A percentile compares a stretch with the other conserved stretches of the same genome.
These are phyloP conservation scores for Phrynocephalus vlangalii DNA, from an alignment of 2,797 vertebrate genomes.

Conservation along the genomic window DNA sequence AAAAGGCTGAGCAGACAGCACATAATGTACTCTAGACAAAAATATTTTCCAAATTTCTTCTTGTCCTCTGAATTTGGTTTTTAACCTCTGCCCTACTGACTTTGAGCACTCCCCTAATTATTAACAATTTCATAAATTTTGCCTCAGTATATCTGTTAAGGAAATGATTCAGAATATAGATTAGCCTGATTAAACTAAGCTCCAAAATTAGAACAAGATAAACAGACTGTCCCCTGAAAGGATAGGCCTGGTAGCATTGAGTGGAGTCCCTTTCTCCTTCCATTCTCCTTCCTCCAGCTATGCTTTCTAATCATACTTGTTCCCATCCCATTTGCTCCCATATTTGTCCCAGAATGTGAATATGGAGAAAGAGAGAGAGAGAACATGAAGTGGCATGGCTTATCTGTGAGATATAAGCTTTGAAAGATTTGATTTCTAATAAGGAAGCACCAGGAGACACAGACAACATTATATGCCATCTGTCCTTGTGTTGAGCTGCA, in stretches of 20 bases:
- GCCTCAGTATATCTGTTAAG: neutral
- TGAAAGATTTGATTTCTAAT: too few relatives aligned
- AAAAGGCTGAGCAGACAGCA: conserved; percentile 43
- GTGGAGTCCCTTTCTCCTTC: neutral
- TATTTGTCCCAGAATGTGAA: neutral
- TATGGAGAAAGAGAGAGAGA: neutral
- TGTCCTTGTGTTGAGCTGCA: neutral
- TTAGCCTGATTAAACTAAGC: neutral
- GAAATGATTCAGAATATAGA: neutral
- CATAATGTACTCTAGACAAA: neutral
- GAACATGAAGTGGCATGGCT: neutral
- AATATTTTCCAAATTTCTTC: neutral
- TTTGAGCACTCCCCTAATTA: neutral
- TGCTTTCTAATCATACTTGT: neutral
- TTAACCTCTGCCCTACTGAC: neutral
- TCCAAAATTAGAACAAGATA: neutral
- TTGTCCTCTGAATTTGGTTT: neutral
- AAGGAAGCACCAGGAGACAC: neutral
- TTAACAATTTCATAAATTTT: neutral
- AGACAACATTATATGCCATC: neutral
- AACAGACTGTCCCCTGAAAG: neutral
- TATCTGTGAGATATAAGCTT: neutral
- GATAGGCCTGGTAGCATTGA: neutral
- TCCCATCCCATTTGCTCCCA: neutral
- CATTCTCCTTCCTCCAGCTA: neutral